Conservation (phyloP, 2,888 invertebrate genomes). For the Apotomis capreana region DNA sequence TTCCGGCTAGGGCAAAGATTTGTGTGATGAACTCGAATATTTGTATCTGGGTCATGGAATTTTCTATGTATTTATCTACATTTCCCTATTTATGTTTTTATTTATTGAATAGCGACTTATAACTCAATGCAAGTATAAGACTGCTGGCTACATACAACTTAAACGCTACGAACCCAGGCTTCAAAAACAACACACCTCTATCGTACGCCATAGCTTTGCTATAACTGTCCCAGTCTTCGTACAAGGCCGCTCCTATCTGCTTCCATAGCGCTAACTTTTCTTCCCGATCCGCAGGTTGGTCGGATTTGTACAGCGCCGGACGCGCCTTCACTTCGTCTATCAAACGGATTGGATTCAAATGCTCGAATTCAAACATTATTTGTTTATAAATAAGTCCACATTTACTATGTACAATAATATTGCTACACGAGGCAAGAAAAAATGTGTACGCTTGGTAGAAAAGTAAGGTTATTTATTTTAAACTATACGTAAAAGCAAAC, state of each 20-base stretch:
- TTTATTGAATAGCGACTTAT: too few relatives aligned
- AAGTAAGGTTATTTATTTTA: constrained; percentile 13
- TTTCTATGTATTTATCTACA: too few relatives aligned
- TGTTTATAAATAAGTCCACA: constrained; percentile 8
- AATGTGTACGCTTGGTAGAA: not conserved
- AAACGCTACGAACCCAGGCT: not conserved
- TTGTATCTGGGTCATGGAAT: too few relatives aligned
- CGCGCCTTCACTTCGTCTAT: constrained; percentile 77
- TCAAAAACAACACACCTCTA: constrained; percentile 58
- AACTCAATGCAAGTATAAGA: too few relatives aligned
- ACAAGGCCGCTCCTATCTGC: constrained; percentile 71
- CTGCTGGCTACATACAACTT: too few relatives aligned
- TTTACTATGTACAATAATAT: not conserved
- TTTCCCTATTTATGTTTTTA: too few relatives aligned
- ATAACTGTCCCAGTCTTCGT: constrained; percentile 65
- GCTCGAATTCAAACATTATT: constrained; percentile 48
- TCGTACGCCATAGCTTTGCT: constrained; percentile 75
- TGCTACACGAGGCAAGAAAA: constrained; percentile 33
- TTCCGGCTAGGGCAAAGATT: too few relatives aligned
- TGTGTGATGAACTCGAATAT: too few relatives aligned
- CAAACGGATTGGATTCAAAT: constrained; percentile 64
- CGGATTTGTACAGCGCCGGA: constrained; percentile 66
- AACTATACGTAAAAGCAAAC: not conserved
- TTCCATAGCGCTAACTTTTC: constrained; percentile 74
- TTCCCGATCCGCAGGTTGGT: constrained; percentile 76